Conservation (phyloP, 1,140 invertebrate species). For the Drosophila cardini region DNA sequence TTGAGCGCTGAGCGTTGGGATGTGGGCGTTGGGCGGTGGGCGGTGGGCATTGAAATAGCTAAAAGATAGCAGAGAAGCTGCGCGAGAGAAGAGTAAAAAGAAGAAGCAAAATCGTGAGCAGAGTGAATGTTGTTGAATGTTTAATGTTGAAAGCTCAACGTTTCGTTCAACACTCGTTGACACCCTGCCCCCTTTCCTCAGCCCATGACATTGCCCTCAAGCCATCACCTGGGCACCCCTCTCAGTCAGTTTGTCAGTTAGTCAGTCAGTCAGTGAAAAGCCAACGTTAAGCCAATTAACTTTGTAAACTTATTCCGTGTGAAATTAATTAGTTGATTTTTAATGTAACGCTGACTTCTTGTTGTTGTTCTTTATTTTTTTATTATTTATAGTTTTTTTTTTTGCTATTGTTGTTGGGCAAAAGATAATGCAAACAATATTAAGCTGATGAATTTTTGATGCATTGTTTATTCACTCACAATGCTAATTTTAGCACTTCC, state of each 20-base stretch:
- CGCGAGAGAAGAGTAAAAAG: neutral
- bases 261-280: slow-evolving; percentile 60
- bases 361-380: slow-evolving; percentile 9
- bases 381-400: slow-evolving; percentile 4
- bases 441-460: slow-evolving; percentile 58
- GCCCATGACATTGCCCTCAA: neutral
- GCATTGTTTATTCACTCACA: slow-evolving; percentile 52
- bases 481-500: slow-evolving; percentile 59
- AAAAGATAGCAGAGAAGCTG: neutral
- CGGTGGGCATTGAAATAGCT: neutral
- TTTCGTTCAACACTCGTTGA: neutral
- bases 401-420: slow-evolving; percentile 12
- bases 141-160: slow-evolving; percentile 50
- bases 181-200: too few species aligned
- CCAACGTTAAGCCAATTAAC: slow-evolving; percentile 73
- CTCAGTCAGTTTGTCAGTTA: slow-evolving; percentile 9
- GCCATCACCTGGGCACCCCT: neutral
- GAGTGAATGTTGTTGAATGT: slow-evolving; percentile 56
- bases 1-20: too few species aligned
- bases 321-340: slow-evolving; percentile 75
- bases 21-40: neutral
- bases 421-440: slow-evolving; percentile 54
- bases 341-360: slow-evolving; percentile 45
- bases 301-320: slow-evolving; percentile 77
- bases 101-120: neutral